A percentile compares a stretch with the other conserved stretches of the same genome.
phyloP scores from a whole-genome alignment of 2,797 vertebrate species.

The Melopsittacus undulatus region DNA sequence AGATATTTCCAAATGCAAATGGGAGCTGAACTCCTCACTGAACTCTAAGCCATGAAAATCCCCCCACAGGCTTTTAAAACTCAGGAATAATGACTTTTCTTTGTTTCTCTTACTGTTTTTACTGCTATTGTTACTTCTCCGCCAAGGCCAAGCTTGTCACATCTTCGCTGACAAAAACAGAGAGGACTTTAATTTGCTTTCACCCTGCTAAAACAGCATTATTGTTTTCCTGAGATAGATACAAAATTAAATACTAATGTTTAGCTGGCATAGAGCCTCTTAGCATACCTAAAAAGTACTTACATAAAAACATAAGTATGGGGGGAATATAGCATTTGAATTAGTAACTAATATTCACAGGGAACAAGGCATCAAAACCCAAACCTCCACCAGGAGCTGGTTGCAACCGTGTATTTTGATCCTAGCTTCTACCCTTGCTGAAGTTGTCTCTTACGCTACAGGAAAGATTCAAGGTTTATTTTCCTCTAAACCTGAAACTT shows the following conservation, averaged over 20 bases:
- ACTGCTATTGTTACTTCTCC: not conserved
- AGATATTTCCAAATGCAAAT: not conserved
- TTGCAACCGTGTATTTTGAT: not conserved
- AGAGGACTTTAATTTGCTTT: not conserved
- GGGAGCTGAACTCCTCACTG: not conserved
- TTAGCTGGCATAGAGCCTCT: not conserved
- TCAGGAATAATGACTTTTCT: not conserved
- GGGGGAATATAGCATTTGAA: not conserved
- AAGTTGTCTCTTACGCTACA: not conserved
- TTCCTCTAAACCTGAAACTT: conserved; percentile 24
- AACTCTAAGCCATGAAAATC: not conserved
- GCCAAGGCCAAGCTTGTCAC: not conserved
- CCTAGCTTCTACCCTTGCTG: not conserved
- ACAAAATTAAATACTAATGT: not conserved
- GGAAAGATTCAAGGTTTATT: conserved; percentile 35
- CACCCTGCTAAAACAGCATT: not conserved
- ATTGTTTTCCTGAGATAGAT: not conserved
- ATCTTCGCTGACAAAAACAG: not conserved
- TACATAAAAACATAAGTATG: not conserved
- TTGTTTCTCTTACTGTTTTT: not conserved
- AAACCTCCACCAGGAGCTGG: not conserved
- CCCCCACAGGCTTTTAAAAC: not conserved
- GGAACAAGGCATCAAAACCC: not conserved
- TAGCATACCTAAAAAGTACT: not conserved
- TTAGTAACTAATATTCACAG: not conserved